These are phyloP conservation scores for Charaxes varanes DNA, from an alignment of 1,140 invertebrate genomes.

Conservation along the genomic window DNA sequence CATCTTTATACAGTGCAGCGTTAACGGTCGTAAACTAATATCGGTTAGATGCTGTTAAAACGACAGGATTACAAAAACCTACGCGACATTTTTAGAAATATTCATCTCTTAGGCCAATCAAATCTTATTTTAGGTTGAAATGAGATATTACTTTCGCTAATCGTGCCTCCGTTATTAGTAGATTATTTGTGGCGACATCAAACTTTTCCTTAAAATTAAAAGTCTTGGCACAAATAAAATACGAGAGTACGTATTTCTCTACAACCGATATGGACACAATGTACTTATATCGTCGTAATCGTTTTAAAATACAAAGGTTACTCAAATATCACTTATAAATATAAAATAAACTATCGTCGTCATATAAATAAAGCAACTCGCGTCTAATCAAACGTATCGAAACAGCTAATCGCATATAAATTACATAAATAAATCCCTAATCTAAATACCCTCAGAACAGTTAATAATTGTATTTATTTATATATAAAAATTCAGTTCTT, in stretches of 20 bases:
- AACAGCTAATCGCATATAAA: slow-evolving; percentile 43
- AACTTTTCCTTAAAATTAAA: slow-evolving; percentile 54
- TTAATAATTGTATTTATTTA: slow-evolving; percentile 69
- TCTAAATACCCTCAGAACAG: slow-evolving; percentile 73
- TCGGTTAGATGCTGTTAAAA: slow-evolving; percentile 6
- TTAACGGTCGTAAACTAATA: slow-evolving; percentile 15
- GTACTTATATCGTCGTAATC: slow-evolving; percentile 3
- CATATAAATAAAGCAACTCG: slow-evolving; percentile 18
- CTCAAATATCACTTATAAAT: slow-evolving; percentile 14
- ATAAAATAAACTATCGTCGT: slow-evolving; percentile 1
- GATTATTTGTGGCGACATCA: slow-evolving; percentile 37
- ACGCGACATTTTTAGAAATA: slow-evolving; percentile 54
- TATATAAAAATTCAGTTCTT: slow-evolving; percentile 76
- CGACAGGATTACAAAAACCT: too few relatives aligned
- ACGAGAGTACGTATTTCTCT: slow-evolving; percentile 10
- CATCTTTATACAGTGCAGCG: slow-evolving; percentile 20
- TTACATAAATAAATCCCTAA: slow-evolving; percentile 64
- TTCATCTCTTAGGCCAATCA: slow-evolving; percentile 64
- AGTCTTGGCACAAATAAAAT: slow-evolving; percentile 67
- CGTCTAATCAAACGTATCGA: slow-evolving; percentile 26
- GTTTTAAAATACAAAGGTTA: slow-evolving; percentile 17
- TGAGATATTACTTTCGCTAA: slow-evolving; percentile 33
- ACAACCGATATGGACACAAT: slow-evolving; percentile 7
- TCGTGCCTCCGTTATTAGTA: slow-evolving; percentile 20
- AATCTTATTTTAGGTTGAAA: slow-evolving; percentile 33